phyloP scores from a whole-genome alignment of 2,888 invertebrate species.

The Trachelus stipa region DNA sequence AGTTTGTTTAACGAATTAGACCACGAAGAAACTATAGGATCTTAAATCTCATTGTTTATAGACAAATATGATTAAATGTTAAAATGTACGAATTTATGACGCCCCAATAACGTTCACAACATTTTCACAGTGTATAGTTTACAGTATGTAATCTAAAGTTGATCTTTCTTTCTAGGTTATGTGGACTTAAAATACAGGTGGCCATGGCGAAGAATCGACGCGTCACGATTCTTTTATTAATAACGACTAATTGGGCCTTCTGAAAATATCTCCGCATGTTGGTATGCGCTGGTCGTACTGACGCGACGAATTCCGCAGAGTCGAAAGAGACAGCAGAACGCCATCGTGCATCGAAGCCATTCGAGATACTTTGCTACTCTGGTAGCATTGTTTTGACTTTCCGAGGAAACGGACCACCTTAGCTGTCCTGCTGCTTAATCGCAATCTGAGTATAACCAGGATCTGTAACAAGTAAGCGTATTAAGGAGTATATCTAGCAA shows the following conservation, averaged over 20 bases:
- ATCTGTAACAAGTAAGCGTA: background rate
- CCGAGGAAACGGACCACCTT: constrained; percentile 3
- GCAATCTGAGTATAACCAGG: background rate
- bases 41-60: background rate
- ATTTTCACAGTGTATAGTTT: too few species aligned
- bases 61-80: background rate
- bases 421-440: background rate
- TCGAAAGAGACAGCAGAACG: constrained; percentile 8
- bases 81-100: background rate
- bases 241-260: constrained; percentile 32
- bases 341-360: constrained; percentile 1
- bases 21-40: background rate
- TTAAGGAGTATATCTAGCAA: background rate
- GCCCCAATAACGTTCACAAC: background rate
- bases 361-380: constrained; percentile 4
- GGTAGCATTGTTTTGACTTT: constrained; percentile 16
- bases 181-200: background rate
- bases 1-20: background rate
- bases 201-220: constrained; percentile 11
- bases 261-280: background rate
- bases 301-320: constrained; percentile 40
- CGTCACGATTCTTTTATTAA: constrained; percentile 44
- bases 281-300: constrained; percentile 26
- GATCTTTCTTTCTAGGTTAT: background rate
- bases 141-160: background rate